Evolutionary conservation across 2,113 vertebrate genomes (phyloP).

Genomic region (Cryptotis parvus): DNA sequence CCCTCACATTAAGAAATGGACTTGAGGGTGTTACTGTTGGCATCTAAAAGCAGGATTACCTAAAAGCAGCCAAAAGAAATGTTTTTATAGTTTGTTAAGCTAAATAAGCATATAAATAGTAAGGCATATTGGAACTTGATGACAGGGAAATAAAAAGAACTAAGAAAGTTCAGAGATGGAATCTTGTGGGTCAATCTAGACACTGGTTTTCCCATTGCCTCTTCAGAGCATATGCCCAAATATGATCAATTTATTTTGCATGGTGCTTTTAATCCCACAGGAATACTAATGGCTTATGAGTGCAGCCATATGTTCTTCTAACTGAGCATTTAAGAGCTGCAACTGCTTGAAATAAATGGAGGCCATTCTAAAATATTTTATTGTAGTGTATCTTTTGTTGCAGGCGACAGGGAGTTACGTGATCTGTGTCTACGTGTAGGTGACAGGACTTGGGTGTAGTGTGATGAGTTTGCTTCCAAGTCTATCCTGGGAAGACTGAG

Average conservation of each 20-base stretch:
- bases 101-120: constrained; percentile 34
- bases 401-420: neutral
- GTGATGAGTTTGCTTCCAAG: neutral
- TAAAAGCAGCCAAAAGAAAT: constrained; percentile 41
- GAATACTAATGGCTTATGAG: neutral
- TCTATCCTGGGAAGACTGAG: neutral
- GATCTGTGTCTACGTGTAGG: neutral
- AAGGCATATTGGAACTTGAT: constrained; percentile 39
- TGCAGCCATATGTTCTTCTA: constrained; percentile 15
- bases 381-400: neutral
- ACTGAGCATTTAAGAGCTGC: constrained; percentile 22
- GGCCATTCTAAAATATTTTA: neutral
- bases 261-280: constrained; percentile 4
- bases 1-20: neutral
- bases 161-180: constrained; percentile 27
- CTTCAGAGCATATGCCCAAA: neutral
- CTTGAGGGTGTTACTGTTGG: neutral
- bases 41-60: neutral
- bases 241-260: constrained; percentile 51
- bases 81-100: neutral
- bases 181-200: neutral
- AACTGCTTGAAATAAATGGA: constrained; percentile 25
- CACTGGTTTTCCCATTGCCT: constrained; percentile 24
- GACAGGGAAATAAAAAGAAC: constrained; percentile 30
- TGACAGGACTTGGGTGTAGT: neutral